Conservation (phyloP, 2,113 vertebrate genomes). For the Talpa occidentalis region DNA sequence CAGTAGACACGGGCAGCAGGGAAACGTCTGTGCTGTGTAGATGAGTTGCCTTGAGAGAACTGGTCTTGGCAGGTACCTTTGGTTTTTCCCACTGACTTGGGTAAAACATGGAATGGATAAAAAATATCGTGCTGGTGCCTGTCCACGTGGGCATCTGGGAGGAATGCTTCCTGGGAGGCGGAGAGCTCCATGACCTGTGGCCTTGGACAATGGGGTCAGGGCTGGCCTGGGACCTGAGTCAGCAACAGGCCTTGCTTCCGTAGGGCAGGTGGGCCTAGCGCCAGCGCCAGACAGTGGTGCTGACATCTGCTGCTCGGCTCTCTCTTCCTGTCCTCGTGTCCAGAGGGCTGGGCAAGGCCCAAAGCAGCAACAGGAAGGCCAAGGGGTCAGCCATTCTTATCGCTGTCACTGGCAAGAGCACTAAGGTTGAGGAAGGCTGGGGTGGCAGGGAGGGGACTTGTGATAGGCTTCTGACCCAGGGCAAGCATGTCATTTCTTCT, state of each 20-base stretch:
- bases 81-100: neutral
- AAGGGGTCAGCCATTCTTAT: neutral
- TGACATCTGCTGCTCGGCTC: neutral
- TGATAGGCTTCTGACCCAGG: neutral
- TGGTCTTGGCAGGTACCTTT: accelerated
- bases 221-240: neutral
- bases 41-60: neutral
- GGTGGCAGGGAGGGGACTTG: neutral
- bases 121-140: neutral
- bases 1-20: neutral
- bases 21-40: neutral
- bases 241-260: neutral
- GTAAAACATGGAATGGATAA: neutral
- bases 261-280: neutral
- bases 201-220: neutral
- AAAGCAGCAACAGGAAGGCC: neutral
- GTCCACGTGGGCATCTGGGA: neutral
- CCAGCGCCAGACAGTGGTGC: neutral
- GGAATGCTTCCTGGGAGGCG: neutral
- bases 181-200: neutral
- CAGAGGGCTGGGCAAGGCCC: neutral
- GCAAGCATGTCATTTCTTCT: neutral
- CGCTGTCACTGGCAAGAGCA: neutral
- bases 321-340: neutral
- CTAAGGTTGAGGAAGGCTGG: neutral